A percentile compares a stretch with the other conserved stretches of the same genome.
These are phyloP conservation scores for Orchesella flavescens DNA, from an alignment of 2,888 invertebrate genomes.

Conservation along the genomic window DNA sequence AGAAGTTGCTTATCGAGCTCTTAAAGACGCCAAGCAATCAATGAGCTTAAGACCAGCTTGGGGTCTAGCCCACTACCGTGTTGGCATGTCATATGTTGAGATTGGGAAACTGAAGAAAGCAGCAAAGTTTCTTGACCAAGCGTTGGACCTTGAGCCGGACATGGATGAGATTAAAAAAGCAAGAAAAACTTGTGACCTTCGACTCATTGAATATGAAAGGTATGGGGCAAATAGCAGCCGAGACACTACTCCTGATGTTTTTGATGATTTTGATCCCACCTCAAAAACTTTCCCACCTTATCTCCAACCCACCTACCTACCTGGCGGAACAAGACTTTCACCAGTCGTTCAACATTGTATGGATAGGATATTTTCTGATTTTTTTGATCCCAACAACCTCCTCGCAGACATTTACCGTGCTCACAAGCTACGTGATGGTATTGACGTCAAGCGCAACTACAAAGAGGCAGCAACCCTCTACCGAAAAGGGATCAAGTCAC, in stretches of 20 bases:
- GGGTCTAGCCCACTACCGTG: slow-evolving; percentile 63
- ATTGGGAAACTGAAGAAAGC: slow-evolving; percentile 64
- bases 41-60: slow-evolving; percentile 63
- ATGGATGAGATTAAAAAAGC: slow-evolving; percentile 64
- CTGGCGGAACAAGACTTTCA: slow-evolving; percentile 59
- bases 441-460: slow-evolving; percentile 59
- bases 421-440: slow-evolving; percentile 63
- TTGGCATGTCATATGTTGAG: slow-evolving; percentile 64
- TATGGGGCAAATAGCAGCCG: slow-evolving; percentile 23
- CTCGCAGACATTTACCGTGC: slow-evolving; percentile 58
- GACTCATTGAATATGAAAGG: slow-evolving; percentile 52
- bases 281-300: slow-evolving; percentile 50
- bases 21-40: slow-evolving; percentile 65
- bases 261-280: slow-evolving; percentile 61
- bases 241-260: slow-evolving; percentile 41
- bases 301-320: slow-evolving; percentile 21
- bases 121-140: slow-evolving; percentile 63
- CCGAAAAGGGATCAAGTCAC: slow-evolving; percentile 59
- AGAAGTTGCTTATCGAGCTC: slow-evolving; percentile 52
- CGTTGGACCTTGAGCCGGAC: slow-evolving; percentile 63
- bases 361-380: slow-evolving; percentile 55
- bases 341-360: slow-evolving; percentile 55
- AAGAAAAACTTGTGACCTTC: slow-evolving; percentile 51
- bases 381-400: slow-evolving; percentile 53
- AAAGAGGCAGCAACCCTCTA: slow-evolving; percentile 63